These are phyloP conservation scores for Acronicta psi DNA, from an alignment of 2,888 invertebrate genomes.

Conservation along the genomic window DNA sequence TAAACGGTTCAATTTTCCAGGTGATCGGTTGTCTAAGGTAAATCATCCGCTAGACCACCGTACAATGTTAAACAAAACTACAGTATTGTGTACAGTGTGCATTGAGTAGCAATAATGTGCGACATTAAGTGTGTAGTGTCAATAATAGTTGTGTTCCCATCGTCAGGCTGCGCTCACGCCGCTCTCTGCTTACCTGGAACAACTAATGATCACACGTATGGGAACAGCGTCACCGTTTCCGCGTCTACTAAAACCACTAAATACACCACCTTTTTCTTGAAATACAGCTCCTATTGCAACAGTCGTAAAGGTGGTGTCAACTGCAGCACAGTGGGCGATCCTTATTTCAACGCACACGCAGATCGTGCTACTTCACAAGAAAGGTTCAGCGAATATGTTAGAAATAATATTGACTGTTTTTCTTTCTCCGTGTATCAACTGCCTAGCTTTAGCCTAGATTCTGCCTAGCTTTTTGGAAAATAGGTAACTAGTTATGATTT, in stretches of 20 bases:
- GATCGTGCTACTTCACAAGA: conserved; percentile 53
- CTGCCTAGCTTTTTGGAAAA: no score
- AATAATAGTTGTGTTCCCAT: conserved; percentile 74
- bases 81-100: conserved; percentile 34
- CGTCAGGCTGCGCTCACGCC: conserved; percentile 52
- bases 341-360: conserved; percentile 54
- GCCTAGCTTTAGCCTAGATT: neutral
- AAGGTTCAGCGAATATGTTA: conserved; percentile 54
- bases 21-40: conserved; percentile 5
- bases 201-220: conserved; percentile 81
- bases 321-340: conserved; percentile 25
- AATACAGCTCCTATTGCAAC: conserved; percentile 14
- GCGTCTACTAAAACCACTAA: conserved; percentile 55
- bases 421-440: conserved; percentile 27
- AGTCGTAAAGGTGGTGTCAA: conserved; percentile 13
- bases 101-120: conserved; percentile 36
- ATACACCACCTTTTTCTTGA: neutral
- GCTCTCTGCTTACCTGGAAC: conserved; percentile 72
- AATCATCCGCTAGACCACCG: conserved; percentile 17
- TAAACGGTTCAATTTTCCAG: conserved; percentile 1
- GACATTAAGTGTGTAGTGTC: conserved; percentile 58
- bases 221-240: conserved; percentile 72
- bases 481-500: no score
- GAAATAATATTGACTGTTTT: conserved; percentile 49
- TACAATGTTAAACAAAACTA: conserved; percentile 23